Evolutionary conservation across 1,140 invertebrate genomes (phyloP), one percentile per base, ranked within the genome.

Genomic region (Lucilia cuprina): DNA sequence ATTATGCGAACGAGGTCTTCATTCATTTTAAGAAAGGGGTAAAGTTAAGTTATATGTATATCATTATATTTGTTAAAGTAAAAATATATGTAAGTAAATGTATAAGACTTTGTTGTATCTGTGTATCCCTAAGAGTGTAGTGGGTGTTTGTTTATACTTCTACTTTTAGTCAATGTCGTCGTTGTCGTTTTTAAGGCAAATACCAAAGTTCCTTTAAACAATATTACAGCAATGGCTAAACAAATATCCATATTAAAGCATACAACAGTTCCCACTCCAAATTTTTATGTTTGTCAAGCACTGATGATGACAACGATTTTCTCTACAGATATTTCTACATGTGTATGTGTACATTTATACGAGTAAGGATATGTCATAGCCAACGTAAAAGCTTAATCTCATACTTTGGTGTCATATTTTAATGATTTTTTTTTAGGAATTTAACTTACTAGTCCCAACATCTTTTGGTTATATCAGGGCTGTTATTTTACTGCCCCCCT

Each of bases 371-470:
- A 8, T 70, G 65, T 19, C n/a, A 14, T 17, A 21, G n/a, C n/a
- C 65, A 7, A 70, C 21, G 65, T 70, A 19, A 70, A 21, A 21
- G 65, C n/a, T 70, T 70, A 70, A 70, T 10, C 65, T 70, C 65
- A 70, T 25, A 70, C 65, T 70, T 70, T 70, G 65, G n/a, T n/a
- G 19, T 70, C 19, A 70, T 25, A 70, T 21, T 70, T 70, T 70
- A 70, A 70, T 70, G 65, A 60, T n/a, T 60, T 60, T 60, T 60
- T 60, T 70, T 70, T 70, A 70, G 19, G 65, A 70, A n/a, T 70
- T 25, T 70, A 70, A 70, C 65, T 70, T 70, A 9, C 10, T 19
- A 70, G 65, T 25, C 10, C 25, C 65, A 19, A 70, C 65, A 70
- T 70, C 60, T 21, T 70, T 70, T 70, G 8, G 9, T 60, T n/a